Evolutionary conservation across 2,113 vertebrate species (phyloP).

Genomic region (Sarotherodon lohbergeri): DNA sequence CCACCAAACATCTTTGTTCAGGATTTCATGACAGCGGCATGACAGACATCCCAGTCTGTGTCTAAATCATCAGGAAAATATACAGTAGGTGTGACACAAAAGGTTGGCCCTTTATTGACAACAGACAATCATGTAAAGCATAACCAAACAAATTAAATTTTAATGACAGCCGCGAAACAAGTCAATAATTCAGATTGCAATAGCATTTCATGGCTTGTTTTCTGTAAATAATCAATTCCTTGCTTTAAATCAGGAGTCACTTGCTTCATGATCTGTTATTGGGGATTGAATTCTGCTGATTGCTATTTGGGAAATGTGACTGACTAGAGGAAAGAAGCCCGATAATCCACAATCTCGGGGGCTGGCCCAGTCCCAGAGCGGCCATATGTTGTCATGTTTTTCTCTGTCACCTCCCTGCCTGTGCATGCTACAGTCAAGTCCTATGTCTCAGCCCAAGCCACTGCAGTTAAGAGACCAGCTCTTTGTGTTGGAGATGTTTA

Average conservation of each 20-base stretch:
- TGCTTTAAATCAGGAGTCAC: not conserved
- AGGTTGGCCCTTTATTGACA: not conserved
- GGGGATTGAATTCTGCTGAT: not conserved
- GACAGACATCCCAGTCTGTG: not conserved
- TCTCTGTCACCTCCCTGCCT: not conserved
- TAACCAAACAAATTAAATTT: not conserved
- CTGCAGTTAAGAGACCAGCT: not conserved
- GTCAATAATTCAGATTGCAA: not conserved
- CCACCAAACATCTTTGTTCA: not conserved
- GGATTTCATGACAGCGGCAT: not conserved
- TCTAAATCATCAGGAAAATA: not conserved
- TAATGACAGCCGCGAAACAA: not conserved
- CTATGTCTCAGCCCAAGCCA: not conserved
- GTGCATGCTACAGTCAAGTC: not conserved
- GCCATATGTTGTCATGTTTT: conserved; percentile 34
- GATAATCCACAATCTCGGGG: not conserved
- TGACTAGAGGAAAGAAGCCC: not conserved
- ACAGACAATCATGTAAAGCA: not conserved
- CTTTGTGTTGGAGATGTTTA: not conserved
- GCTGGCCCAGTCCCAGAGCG: conserved; percentile 13
- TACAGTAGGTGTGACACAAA: not conserved
- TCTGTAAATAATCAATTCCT: not conserved
- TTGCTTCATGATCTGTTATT: not conserved
- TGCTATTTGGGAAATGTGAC: not conserved
- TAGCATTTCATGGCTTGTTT: not conserved